Conservation (phyloP, 2,797 vertebrate species). For the Sphenopsis melanotis region DNA sequence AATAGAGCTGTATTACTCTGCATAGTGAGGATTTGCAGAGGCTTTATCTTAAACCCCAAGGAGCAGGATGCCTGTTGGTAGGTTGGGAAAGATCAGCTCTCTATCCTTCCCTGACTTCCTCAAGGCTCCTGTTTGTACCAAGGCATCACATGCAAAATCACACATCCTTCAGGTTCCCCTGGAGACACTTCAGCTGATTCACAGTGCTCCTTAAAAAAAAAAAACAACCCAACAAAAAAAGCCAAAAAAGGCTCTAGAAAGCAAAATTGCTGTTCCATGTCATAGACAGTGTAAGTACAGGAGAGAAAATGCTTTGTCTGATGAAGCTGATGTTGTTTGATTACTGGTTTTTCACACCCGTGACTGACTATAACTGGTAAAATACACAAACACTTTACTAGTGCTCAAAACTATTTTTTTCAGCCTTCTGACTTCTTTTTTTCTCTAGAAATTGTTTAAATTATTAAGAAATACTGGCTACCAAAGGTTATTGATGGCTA, state of each 20-base stretch:
- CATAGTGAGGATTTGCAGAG: not conserved
- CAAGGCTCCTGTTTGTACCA: not conserved
- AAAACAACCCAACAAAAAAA: not conserved
- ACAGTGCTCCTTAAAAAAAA: not conserved
- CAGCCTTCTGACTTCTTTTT: not conserved
- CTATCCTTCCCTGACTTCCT: not conserved
- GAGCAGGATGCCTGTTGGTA: not conserved
- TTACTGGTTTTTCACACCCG: not conserved
- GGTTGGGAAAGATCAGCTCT: not conserved
- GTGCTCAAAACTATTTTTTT: not conserved
- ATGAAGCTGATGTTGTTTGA: not conserved
- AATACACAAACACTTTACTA: not conserved
- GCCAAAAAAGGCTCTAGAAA: not conserved
- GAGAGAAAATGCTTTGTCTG: not conserved
- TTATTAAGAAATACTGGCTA: not conserved
- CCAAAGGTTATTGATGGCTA: not conserved
- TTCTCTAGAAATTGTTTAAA: not conserved
- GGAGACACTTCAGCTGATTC: not conserved
- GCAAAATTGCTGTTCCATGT: not conserved
- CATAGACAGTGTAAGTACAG: not conserved
- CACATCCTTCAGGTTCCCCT: not conserved
- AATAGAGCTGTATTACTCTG: not conserved
- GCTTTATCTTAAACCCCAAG: not conserved
- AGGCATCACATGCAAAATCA: accelerated
- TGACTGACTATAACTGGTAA: not conserved